Conservation (phyloP, 2,888 invertebrate species). For the Molorchus minor region DNA sequence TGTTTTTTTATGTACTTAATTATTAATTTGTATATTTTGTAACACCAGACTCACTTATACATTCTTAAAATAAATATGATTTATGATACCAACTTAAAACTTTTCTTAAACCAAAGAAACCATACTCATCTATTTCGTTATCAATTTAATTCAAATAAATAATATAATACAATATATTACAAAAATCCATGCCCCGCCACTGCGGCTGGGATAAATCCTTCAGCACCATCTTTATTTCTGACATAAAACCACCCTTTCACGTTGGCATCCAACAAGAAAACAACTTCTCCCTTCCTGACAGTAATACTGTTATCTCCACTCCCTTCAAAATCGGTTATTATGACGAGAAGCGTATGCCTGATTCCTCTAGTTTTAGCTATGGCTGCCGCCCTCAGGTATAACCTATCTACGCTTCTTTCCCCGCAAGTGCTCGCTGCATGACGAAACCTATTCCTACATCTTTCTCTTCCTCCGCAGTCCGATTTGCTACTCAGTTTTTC, state of each 20-base stretch:
- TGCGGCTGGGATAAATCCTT: slow-evolving; percentile 81
- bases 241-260: slow-evolving; percentile 80
- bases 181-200: slow-evolving; percentile 83
- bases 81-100: too few species aligned
- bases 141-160: slow-evolving; percentile 35
- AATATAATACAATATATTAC: slow-evolving; percentile 59
- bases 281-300: slow-evolving; percentile 79
- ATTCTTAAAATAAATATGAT: background rate
- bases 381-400: slow-evolving; percentile 73
- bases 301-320: slow-evolving; percentile 70
- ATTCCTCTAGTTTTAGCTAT: slow-evolving; percentile 63
- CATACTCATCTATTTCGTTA: background rate
- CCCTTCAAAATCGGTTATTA: slow-evolving; percentile 73
- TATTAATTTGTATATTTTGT: background rate
- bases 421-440: slow-evolving; percentile 65
- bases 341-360: slow-evolving; percentile 74
- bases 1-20: background rate
- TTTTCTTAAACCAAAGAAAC: too few species aligned
- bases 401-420: slow-evolving; percentile 75
- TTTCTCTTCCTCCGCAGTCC: slow-evolving; percentile 69
- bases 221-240: slow-evolving; percentile 72
- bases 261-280: slow-evolving; percentile 71
- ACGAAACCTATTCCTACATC: slow-evolving; percentile 45
- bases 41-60: background rate
- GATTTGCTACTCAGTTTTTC: slow-evolving; percentile 75